Conservation (phyloP, 1,140 invertebrate species). For the Brachionus asplanchnoidis region DNA sequence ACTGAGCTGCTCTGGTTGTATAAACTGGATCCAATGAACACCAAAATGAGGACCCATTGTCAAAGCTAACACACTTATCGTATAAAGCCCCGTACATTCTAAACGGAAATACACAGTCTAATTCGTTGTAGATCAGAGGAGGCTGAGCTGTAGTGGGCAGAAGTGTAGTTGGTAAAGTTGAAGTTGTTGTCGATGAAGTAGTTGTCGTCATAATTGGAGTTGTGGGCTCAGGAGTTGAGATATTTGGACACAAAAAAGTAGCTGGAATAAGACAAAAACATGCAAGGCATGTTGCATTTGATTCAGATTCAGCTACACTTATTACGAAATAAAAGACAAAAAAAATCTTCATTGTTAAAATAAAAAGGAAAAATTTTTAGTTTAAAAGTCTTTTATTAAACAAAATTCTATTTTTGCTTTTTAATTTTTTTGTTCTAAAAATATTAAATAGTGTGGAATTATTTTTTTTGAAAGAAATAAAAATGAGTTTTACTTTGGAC, state of each 20-base stretch:
- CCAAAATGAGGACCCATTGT: neutral
- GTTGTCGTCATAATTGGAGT: neutral
- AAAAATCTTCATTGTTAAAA: neutral
- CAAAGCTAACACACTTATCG: neutral
- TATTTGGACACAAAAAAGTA: neutral
- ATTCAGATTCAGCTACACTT: neutral
- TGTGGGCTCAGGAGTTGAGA: neutral
- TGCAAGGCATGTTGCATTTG: neutral
- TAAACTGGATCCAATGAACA: neutral
- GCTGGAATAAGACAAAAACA: neutral
- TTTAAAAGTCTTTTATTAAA: neutral
- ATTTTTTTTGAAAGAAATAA: neutral
- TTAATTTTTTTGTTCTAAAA: neutral
- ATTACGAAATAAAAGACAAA: neutral
- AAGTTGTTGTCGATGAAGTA: neutral
- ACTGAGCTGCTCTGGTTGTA: neutral
- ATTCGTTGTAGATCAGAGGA: neutral
- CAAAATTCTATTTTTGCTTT: neutral
- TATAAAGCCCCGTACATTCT: neutral
- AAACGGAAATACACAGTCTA: conserved; percentile 37
- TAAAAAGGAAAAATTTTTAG: neutral
- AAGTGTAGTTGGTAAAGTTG: neutral
- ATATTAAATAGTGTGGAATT: neutral
- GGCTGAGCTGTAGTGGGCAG: neutral
- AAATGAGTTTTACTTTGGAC: conserved; percentile 22